Evolutionary conservation across 1,140 invertebrate species (phyloP).

Genomic region (Drepana arcuata): DNA sequence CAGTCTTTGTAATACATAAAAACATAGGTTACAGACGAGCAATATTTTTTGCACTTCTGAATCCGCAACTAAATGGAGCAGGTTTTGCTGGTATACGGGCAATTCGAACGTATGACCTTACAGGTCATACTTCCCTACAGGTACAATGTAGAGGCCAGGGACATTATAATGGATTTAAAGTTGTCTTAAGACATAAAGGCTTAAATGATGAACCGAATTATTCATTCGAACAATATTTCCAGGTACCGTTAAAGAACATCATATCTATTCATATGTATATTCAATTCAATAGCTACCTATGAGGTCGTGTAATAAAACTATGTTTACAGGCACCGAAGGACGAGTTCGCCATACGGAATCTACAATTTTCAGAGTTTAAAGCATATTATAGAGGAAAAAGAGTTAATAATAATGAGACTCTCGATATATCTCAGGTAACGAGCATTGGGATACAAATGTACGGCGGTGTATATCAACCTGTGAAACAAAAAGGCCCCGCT

Average conservation of each 20-base stretch:
- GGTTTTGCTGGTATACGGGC: constrained; percentile 78
- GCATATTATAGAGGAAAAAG: constrained; percentile 76
- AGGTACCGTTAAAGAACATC: too few species aligned
- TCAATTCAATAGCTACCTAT: too few species aligned
- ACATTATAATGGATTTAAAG: constrained; percentile 73
- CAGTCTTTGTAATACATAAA: constrained; percentile 71
- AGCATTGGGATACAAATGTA: constrained; percentile 78
- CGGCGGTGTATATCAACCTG: constrained; percentile 77
- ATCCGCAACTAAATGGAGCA: constrained; percentile 80
- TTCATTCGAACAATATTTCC: constrained; percentile 79
- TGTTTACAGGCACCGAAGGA: constrained; percentile 68
- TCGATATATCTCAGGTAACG: constrained; percentile 75
- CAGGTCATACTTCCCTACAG: constrained; percentile 64
- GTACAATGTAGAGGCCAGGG: constrained; percentile 75
- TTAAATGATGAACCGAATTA: constrained; percentile 70
- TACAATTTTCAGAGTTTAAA: constrained; percentile 75
- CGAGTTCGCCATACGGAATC: constrained; percentile 65
- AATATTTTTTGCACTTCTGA: constrained; percentile 78
- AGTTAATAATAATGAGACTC: constrained; percentile 69
- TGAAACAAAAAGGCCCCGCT: constrained; percentile 78
- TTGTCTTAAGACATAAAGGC: constrained; percentile 75
- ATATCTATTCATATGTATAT: too few species aligned
- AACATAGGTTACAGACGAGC: constrained; percentile 76
- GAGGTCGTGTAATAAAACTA: too few species aligned
- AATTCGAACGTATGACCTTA: constrained; percentile 63